phyloP scores from a whole-genome alignment of 2,797 vertebrate species.

The Pseudochaenichthys georgianus region DNA sequence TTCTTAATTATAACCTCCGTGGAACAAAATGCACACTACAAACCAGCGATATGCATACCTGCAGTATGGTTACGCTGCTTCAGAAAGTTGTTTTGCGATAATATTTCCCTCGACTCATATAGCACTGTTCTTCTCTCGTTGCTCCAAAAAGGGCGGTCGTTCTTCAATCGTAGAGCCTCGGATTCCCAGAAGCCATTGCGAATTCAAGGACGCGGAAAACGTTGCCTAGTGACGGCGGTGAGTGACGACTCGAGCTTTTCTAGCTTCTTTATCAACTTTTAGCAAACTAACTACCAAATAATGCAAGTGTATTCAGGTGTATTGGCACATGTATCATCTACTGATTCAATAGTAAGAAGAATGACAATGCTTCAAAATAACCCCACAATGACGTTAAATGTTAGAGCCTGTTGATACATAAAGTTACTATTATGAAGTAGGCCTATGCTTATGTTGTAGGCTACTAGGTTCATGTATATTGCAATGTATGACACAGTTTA shows the following conservation, averaged over 20 bases:
- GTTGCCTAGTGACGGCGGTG: conserved; percentile 73
- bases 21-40: conserved; percentile 12
- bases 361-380: neutral
- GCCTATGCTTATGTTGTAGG: no score
- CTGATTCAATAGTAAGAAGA: neutral
- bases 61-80: conserved; percentile 46
- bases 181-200: conserved; percentile 86
- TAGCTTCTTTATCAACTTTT: neutral
- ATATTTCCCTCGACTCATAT: conserved; percentile 71
- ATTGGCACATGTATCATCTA: neutral
- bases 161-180: conserved; percentile 77
- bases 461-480: no score
- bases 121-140: conserved; percentile 77
- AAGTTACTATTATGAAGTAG: neutral
- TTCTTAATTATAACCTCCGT: conserved; percentile 34
- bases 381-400: neutral
- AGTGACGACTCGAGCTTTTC: neutral
- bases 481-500: no score
- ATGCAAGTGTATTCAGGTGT: neutral
- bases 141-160: conserved; percentile 86
- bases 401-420: neutral
- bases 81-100: conserved; percentile 66
- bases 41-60: conserved; percentile 71
- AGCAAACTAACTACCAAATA: neutral
- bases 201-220: conserved; percentile 55